Evolutionary conservation across 2,888 invertebrate species (phyloP).

Genomic region (Cyaniris semiargus): DNA sequence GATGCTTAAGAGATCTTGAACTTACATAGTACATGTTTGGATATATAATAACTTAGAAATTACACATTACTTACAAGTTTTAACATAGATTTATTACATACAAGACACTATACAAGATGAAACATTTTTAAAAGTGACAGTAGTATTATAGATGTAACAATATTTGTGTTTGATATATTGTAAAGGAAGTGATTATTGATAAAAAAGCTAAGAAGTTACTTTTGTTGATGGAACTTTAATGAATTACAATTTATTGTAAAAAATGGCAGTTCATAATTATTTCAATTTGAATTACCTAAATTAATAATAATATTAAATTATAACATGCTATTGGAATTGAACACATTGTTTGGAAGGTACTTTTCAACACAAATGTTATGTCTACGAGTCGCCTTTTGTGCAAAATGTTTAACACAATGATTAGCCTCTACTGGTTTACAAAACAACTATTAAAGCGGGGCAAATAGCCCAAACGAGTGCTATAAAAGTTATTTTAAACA

Average conservation of each 20-base stretch:
- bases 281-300: constrained; percentile 1
- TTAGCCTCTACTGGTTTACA: background rate
- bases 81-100: constrained; percentile 25
- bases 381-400: constrained; percentile 37
- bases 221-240: background rate
- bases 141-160: background rate
- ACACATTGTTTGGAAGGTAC: constrained; percentile 45
- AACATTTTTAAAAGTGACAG: background rate
- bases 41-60: constrained; percentile 51
- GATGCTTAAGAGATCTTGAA: constrained; percentile 78
- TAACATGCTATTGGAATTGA: constrained; percentile 37
- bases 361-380: constrained; percentile 34
- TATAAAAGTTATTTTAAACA: background rate
- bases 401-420: background rate
- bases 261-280: constrained; percentile 30
- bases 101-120: background rate
- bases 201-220: background rate
- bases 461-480: background rate
- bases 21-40: constrained; percentile 71
- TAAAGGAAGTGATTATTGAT: background rate
- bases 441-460: background rate
- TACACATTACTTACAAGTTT: constrained; percentile 34
- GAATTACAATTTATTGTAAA: constrained; percentile 29
- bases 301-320: constrained; percentile 5
- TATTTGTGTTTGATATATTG: background rate